Evolutionary conservation across 2,888 invertebrate genomes (phyloP), one percentile per base, ranked within the genome.

Genomic region (Drosophila eohydei): DNA sequence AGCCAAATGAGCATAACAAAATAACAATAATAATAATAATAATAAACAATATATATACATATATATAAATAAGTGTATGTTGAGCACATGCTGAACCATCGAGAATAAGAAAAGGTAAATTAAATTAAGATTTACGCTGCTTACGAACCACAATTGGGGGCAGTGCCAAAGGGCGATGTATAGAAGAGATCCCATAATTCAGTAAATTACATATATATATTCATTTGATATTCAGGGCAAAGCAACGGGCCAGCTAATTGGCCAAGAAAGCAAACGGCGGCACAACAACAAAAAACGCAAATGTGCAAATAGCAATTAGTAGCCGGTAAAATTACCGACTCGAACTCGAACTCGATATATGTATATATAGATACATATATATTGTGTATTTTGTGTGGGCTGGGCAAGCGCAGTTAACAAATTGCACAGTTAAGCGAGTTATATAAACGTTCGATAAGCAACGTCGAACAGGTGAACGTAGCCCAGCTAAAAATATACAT

Each of bases 281-380:
- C 70, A 58, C 64, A 78, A 71, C 63, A 77, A 70, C 65, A 76
- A 66, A 72, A 77, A 80, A 59, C 67, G 59, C 63, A 63, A 72
- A 60, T 66, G 69, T 74, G 76, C 79, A 79, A 77, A 79, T 71
- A 77, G 68, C 78, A 82, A 82, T 82, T 81, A 82, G 80, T 72
- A 66, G 66, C 60, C 59, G 73, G 60, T 54, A 62, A 65, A 73
- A 46, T 64, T 68, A 63, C 46, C 32, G 60, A 77, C 73, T 55
- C 46, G 11, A 63, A 60, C 58, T 55, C 76, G 6, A 50, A 50
- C 48, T 50, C 32, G 36, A 76, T 58, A 56, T 43, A 69, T 52
- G 41, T 21, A 12, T 30, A 9, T 34, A 6, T n/a, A 30, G 48
- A n/a, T 40, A 11, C 32, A 46, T 41, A 21, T 51, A 26, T 32